Percentiles rank a stretch among this genome's conserved stretches.
phyloP scores from a whole-genome alignment of 1,140 invertebrate species.

The Drosophila oshimai region DNA sequence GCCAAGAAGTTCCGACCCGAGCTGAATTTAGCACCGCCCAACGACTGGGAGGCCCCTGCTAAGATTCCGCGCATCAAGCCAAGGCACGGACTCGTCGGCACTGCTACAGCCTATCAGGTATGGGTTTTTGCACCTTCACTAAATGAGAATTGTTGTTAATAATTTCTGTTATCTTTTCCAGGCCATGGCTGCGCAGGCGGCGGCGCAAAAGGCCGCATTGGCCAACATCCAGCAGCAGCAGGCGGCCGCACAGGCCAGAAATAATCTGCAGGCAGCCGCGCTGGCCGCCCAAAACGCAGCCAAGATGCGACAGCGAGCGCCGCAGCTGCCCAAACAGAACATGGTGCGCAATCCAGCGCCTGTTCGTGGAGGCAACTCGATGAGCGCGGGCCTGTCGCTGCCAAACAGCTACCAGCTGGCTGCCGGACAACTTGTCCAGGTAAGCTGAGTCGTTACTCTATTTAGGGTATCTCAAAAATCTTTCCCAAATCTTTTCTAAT shows the following conservation, averaged over 20 bases:
- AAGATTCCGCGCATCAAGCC: conserved; percentile 89
- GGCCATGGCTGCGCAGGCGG: conserved; percentile 82
- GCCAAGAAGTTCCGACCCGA: conserved; percentile 95
- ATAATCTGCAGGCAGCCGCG: conserved; percentile 75
- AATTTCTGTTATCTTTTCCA: conserved; percentile 9
- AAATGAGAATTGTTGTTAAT: not conserved
- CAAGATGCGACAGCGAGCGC: conserved; percentile 70
- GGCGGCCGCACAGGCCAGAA: conserved; percentile 68
- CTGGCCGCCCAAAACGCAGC: conserved; percentile 77
- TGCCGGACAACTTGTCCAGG: conserved; percentile 77
- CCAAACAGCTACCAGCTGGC: conserved; percentile 79
- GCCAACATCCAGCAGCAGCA: conserved; percentile 79
- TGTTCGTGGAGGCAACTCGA: conserved; percentile 44
- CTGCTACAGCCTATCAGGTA: conserved; percentile 82
- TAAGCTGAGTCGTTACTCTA: not conserved
- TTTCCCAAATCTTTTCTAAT: too few relatives aligned
- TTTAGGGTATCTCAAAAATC: too few relatives aligned
- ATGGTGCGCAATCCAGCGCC: conserved; percentile 63
- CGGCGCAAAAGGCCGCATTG: conserved; percentile 78
- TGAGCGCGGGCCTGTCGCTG: conserved; percentile 55
- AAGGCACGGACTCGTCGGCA: conserved; percentile 78
- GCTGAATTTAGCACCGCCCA: conserved; percentile 90
- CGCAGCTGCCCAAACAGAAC: conserved; percentile 52
- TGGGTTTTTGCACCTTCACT: not conserved
- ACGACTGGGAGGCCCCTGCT: conserved; percentile 95